A percentile compares a stretch with the other conserved stretches of the same genome.
phyloP scores from a whole-genome alignment of 2,888 invertebrate species.

The Morpho deidamia region DNA sequence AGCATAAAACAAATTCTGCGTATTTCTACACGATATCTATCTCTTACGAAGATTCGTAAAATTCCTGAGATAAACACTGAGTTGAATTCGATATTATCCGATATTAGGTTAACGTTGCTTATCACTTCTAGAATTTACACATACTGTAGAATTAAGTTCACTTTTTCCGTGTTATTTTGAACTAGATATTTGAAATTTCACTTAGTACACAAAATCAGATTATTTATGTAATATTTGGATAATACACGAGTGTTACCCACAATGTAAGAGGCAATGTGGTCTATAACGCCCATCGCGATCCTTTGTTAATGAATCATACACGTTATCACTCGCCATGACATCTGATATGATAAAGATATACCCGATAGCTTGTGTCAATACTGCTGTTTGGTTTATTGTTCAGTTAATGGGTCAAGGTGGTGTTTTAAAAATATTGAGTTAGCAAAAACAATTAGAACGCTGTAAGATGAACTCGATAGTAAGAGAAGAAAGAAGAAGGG shows the following conservation, averaged over 20 bases:
- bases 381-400: slow-evolving; percentile 24
- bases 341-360: slow-evolving; percentile 50
- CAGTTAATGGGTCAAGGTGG: slow-evolving; percentile 45
- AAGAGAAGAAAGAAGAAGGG: too few relatives aligned
- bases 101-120: too few relatives aligned
- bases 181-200: too few relatives aligned
- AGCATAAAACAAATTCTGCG: too few relatives aligned
- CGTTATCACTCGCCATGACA: slow-evolving; percentile 35
- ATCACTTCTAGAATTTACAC: too few relatives aligned
- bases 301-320: slow-evolving; percentile 13
- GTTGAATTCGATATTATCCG: too few relatives aligned
- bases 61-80: too few relatives aligned
- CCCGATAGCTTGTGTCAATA: slow-evolving; percentile 35
- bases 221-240: neutral
- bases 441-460: neutral
- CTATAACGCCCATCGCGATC: slow-evolving; percentile 12
- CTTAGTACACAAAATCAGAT: neutral
- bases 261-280: slow-evolving; percentile 8
- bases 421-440: neutral
- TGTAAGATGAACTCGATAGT: too few relatives aligned
- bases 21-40: too few relatives aligned
- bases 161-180: neutral
- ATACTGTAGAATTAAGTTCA: neutral
- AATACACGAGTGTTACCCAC: neutral
- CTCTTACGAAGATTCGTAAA: too few relatives aligned